Evolutionary conservation across 2,113 vertebrate species (phyloP), one percentile per base, ranked within the genome.

Genomic region (Ceyx melanurus): DNA sequence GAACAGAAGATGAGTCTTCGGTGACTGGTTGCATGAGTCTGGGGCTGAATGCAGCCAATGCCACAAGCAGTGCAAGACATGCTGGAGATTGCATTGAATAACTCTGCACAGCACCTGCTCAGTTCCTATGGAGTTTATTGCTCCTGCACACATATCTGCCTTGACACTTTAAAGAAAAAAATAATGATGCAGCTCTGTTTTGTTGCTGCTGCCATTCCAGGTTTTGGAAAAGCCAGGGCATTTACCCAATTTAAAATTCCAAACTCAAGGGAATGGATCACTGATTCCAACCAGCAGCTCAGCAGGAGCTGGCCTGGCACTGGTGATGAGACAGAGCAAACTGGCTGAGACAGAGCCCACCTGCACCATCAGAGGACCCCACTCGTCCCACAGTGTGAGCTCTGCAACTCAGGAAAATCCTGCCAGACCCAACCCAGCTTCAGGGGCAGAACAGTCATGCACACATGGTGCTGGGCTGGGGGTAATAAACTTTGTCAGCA

Each of bases 191-290:
- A 28, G 48, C 42, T 53, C 70, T 40, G 17, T 5, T 15, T 7
- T n/a, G 35, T 42, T 22, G 57, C 19, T 71, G 50, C 51, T 83
- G 56, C 40, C 43, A 57, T 5, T 43, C 48, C 60, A 22, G 5
- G 13, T 16, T 86, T 66, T 37, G 45, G 73, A 25, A 51, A 68
- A 50, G 40, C 48, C 12, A 21, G 2, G 13, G 6, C 29, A 46
- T 18, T 62, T 71, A 19, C 26, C 29, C 26, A 20, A 6, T 7
- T 7, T 17, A 53, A 45, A 66, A 23, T 5, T 13, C 21, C 67
- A 60, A 17, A 31, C 15, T 13, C 14, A 7, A 4, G 8, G 50
- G 23, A 83, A 51, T 0, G 0, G 50, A 57, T n/a, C 0, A 0
- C 35, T 2, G 2, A 83, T 3, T 14, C 33, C 13, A 64, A 37